Conservation (phyloP, 2,797 vertebrate genomes). For the Eulemur albifrons region DNA sequence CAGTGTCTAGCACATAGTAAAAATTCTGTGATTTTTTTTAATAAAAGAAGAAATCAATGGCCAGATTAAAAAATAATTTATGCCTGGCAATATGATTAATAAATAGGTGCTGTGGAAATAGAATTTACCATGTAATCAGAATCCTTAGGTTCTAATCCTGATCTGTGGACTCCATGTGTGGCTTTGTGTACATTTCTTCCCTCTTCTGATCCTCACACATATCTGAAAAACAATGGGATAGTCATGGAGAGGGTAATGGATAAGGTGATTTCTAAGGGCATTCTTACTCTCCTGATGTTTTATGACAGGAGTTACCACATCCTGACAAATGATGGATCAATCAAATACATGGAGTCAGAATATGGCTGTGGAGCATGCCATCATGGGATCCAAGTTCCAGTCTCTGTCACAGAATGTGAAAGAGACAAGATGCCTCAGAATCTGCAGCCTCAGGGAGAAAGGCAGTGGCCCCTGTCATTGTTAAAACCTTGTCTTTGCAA, state of each 20-base stretch:
- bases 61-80: background rate
- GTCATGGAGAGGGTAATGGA: background rate
- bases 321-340: background rate
- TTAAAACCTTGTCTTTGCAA: background rate
- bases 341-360: background rate
- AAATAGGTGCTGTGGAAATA: background rate
- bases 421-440: background rate
- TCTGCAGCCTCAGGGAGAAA: background rate
- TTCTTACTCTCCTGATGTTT: background rate
- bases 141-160: background rate
- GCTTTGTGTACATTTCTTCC: background rate
- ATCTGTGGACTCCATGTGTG: background rate
- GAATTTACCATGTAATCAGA: background rate
- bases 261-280: background rate
- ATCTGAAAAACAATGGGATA: background rate
- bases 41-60: background rate
- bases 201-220: background rate
- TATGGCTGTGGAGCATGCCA: background rate
- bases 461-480: background rate
- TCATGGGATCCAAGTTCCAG: background rate
- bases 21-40: background rate
- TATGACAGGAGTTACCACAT: background rate
- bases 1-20: background rate
- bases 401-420: background rate
- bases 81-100: background rate